Conservation (phyloP, 1,140 invertebrate genomes). For the Dolichoris vasculosae region DNA sequence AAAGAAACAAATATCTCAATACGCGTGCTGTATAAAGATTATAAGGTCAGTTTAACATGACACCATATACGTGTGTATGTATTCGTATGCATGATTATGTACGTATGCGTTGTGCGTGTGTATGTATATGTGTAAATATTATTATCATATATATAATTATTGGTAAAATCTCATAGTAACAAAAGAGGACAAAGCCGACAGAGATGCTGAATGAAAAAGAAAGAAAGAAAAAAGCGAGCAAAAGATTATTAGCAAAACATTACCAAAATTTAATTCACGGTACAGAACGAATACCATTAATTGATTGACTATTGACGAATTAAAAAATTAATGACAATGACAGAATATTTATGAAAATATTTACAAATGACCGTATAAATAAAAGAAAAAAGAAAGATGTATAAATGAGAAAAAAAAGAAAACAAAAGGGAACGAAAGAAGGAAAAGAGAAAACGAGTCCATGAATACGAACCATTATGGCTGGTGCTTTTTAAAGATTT, state of each 20-base stretch:
- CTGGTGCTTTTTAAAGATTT: slow-evolving; percentile 75
- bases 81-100: slow-evolving; percentile 41
- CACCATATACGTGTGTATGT: slow-evolving; percentile 47
- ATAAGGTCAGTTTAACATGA: slow-evolving; percentile 48
- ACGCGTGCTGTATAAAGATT: slow-evolving; percentile 49
- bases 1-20: slow-evolving; percentile 32
- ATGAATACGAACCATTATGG: slow-evolving; percentile 65
- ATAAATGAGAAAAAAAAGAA: slow-evolving; percentile 31
- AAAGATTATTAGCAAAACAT: too few relatives aligned
- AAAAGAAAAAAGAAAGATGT: slow-evolving; percentile 47
- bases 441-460: neutral
- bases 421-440: slow-evolving; percentile 39
- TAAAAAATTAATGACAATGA: neutral
- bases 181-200: slow-evolving; percentile 55
- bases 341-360: neutral
- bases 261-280: neutral
- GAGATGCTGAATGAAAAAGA: slow-evolving; percentile 49
- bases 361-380: slow-evolving; percentile 11
- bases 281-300: neutral
- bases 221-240: slow-evolving; percentile 8
- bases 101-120: neutral
- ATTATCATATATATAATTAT: slow-evolving; percentile 58
- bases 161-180: slow-evolving; percentile 52
- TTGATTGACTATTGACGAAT: neutral
- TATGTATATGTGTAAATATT: slow-evolving; percentile 51